These are phyloP conservation scores for Drymodes brunneopygia DNA, from an alignment of 2,113 vertebrate genomes.

Conservation along the genomic window DNA sequence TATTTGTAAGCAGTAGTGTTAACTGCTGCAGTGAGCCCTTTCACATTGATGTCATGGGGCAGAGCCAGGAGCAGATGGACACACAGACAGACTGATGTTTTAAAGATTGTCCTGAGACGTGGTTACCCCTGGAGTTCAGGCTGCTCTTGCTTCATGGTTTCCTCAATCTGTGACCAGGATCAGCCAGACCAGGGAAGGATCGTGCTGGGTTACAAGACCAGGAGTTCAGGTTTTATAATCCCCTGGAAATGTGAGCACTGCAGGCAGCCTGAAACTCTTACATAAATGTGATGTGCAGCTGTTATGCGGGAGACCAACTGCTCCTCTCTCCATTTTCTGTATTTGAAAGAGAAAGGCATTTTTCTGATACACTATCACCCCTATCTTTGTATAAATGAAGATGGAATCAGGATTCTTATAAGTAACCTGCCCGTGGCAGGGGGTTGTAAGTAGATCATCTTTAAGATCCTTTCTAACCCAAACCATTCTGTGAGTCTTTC, in stretches of 20 bases:
- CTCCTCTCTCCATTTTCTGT: background rate
- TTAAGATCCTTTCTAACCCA: background rate
- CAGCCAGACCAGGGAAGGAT: background rate
- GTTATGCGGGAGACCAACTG: no score
- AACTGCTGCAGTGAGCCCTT: background rate
- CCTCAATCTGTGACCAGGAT: background rate
- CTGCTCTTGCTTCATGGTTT: background rate
- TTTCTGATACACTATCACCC: background rate
- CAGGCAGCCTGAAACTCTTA: background rate
- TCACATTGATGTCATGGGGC: accelerated
- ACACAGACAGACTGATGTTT: background rate
- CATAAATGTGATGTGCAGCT: background rate
- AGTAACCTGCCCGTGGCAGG: background rate
- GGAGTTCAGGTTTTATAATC: background rate
- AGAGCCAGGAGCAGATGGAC: background rate
- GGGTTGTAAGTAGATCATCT: background rate
- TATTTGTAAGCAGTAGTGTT: no score
- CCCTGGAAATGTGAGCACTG: background rate
- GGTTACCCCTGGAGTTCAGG: background rate
- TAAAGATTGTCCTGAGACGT: background rate
- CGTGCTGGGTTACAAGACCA: background rate
- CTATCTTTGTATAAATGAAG: background rate
- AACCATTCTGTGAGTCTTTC: background rate
- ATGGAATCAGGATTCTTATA: background rate
- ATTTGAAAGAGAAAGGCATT: background rate